Evolutionary conservation across 1,140 invertebrate species (phyloP).

Genomic region (Drosophila miranda): DNA sequence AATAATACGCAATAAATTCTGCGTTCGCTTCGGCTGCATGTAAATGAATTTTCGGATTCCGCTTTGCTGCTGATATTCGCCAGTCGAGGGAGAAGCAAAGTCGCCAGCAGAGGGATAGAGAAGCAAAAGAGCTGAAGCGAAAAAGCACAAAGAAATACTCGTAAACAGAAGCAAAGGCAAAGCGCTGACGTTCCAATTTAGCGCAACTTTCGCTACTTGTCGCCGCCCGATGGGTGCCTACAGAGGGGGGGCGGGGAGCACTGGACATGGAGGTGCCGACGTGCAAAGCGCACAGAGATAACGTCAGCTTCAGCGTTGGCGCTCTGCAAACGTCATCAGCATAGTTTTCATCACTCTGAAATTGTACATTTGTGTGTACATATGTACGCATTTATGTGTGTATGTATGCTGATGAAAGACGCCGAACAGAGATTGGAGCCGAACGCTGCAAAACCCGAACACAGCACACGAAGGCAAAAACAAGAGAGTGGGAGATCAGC

Average conservation of each 20-base stretch:
- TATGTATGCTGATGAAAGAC: slow-evolving; percentile 72
- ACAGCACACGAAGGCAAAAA: slow-evolving; percentile 7
- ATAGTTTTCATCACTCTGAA: slow-evolving; percentile 81
- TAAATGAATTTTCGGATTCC: slow-evolving; percentile 60
- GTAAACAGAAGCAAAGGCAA: slow-evolving; percentile 68
- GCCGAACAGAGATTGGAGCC: slow-evolving; percentile 55
- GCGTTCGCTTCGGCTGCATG: slow-evolving; percentile 36
- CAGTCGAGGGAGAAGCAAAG: no score
- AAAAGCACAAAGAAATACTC: slow-evolving; percentile 52
- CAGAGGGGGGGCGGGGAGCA: slow-evolving; percentile 1
- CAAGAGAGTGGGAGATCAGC: slow-evolving; percentile 23
- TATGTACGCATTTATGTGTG: no score
- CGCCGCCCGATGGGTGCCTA: slow-evolving; percentile 45
- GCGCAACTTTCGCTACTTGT: slow-evolving; percentile 79
- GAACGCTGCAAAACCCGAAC: slow-evolving; percentile 19
- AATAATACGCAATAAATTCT: slow-evolving; percentile 51
- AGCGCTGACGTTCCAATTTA: slow-evolving; percentile 79
- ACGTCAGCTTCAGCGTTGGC: slow-evolving; percentile 4
- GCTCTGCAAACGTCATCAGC: slow-evolving; percentile 73
- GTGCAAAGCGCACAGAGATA: slow-evolving; percentile 47
- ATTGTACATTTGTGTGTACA: slow-evolving; percentile 13
- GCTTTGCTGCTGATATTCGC: slow-evolving; percentile 24
- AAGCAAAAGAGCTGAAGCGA: slow-evolving; percentile 23
- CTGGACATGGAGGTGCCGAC: slow-evolving; percentile 29
- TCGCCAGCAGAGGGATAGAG: slow-evolving; percentile 9